Conservation (phyloP, 2,888 invertebrate genomes). For the Agonopterix subpropinquella region DNA sequence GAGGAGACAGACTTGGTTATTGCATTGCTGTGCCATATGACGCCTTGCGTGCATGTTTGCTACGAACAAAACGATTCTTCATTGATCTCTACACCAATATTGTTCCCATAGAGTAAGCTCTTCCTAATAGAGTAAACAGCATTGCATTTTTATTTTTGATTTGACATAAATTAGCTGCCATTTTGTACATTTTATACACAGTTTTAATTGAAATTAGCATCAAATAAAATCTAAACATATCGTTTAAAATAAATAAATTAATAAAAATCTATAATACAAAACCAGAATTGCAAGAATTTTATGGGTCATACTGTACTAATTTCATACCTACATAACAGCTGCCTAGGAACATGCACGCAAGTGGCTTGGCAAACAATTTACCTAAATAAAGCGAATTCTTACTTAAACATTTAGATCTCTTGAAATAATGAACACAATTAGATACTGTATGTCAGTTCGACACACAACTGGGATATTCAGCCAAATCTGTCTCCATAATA, state of each 20-base stretch:
- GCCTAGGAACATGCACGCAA: conserved; percentile 54
- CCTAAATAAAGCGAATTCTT: not conserved
- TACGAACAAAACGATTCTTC: conserved; percentile 19
- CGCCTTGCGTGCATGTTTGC: conserved; percentile 40
- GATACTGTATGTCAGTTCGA: not conserved
- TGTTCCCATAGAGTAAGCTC: conserved; percentile 72
- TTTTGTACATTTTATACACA: conserved; percentile 43
- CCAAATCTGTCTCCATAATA: conserved; percentile 21
- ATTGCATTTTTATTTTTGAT: conserved; percentile 19
- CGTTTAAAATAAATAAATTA: conserved; percentile 22
- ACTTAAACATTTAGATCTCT: no score
- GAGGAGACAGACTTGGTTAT: conserved; percentile 40
- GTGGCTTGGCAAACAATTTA: not conserved
- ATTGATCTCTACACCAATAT: conserved; percentile 53
- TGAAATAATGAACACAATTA: not conserved
- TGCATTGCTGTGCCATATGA: not conserved
- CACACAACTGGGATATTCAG: conserved; percentile 15
- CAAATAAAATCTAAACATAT: conserved; percentile 17
- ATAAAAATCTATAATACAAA: conserved; percentile 25
- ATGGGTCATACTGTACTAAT: conserved; percentile 12
- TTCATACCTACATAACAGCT: conserved; percentile 50
- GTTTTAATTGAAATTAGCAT: conserved; percentile 31
- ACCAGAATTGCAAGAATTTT: conserved; percentile 7
- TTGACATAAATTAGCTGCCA: conserved; percentile 55
- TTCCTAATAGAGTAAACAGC: conserved; percentile 40